phyloP scores from a whole-genome alignment of 2,113 vertebrate species.

The Eclectus roratus region DNA sequence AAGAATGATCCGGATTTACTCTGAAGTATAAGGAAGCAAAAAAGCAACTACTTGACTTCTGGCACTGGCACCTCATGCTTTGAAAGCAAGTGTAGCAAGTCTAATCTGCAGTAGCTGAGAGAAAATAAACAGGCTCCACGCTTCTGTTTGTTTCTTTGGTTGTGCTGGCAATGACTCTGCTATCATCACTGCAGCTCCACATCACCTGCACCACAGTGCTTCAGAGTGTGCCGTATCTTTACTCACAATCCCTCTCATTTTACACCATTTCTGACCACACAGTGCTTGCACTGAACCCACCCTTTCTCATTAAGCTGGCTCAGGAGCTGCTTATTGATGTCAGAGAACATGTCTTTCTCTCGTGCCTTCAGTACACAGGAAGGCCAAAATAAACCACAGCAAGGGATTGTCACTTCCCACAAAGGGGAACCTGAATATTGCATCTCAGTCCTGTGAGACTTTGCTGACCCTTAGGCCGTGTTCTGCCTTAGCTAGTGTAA shows the following conservation, averaged over 20 bases:
- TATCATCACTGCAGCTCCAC: not conserved
- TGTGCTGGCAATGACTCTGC: not conserved
- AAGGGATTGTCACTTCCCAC: not conserved
- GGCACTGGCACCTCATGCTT: not conserved
- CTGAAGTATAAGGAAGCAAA: not conserved
- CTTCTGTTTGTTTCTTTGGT: not conserved
- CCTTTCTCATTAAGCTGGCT: not conserved
- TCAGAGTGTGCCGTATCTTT: not conserved
- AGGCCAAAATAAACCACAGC: not conserved
- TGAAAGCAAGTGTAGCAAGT: not conserved
- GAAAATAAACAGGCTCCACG: not conserved
- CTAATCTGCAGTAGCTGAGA: not conserved
- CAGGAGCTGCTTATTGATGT: not conserved
- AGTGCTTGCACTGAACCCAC: fast-evolving
- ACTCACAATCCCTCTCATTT: not conserved
- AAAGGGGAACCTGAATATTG: not conserved
- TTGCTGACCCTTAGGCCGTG: not conserved
- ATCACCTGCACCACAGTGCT: not conserved
- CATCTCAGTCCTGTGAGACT: not conserved
- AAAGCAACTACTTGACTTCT: not conserved
- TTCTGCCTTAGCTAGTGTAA: not conserved
- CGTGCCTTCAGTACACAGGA: not conserved
- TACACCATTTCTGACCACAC: fast-evolving
- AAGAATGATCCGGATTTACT: not conserved
- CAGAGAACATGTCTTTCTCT: not conserved